Evolutionary conservation across 37 sponge, comb jelly and placozoan species (phyloP).

Genomic region (Bolinopsis microptera): DNA sequence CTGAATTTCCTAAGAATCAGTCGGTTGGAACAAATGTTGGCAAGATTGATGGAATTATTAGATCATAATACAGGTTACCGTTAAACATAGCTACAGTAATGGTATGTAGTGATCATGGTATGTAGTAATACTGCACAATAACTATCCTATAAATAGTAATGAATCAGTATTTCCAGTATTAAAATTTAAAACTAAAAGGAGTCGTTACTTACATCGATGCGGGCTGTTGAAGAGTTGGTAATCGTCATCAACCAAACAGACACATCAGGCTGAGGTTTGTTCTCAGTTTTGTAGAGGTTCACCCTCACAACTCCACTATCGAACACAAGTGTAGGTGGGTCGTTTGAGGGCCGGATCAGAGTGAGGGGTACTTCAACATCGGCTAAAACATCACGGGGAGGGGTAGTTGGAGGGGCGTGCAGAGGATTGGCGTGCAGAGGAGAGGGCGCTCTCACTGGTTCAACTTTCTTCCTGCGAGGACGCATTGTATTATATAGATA

Average conservation of each 20-base stretch:
- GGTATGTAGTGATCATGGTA: too few relatives aligned
- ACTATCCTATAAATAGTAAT: not conserved
- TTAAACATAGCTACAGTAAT: too few relatives aligned
- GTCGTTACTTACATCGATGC: not conserved
- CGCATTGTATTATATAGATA: too few relatives aligned
- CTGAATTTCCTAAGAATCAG: too few relatives aligned
- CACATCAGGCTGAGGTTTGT: conserved; percentile 14
- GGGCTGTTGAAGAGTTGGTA: not conserved
- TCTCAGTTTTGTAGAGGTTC: conserved; percentile 14
- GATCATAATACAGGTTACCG: too few relatives aligned
- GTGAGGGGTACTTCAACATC: conserved; percentile 39
- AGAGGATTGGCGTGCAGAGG: not conserved
- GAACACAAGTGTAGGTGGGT: not conserved
- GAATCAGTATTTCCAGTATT: not conserved
- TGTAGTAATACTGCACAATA: too few relatives aligned
- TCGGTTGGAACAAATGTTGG: too few relatives aligned
- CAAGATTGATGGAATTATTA: too few relatives aligned
- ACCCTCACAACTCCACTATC: not conserved
- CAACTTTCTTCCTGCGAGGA: not conserved
- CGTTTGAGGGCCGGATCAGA: conserved; percentile 4
- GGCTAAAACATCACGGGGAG: not conserved
- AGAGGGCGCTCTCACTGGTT: not conserved
- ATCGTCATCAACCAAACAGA: not conserved
- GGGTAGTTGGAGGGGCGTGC: not conserved
- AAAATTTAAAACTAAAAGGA: not conserved